These are phyloP conservation scores for Helogale parvula DNA, from an alignment of 2,113 vertebrate genomes.

Conservation along the genomic window DNA sequence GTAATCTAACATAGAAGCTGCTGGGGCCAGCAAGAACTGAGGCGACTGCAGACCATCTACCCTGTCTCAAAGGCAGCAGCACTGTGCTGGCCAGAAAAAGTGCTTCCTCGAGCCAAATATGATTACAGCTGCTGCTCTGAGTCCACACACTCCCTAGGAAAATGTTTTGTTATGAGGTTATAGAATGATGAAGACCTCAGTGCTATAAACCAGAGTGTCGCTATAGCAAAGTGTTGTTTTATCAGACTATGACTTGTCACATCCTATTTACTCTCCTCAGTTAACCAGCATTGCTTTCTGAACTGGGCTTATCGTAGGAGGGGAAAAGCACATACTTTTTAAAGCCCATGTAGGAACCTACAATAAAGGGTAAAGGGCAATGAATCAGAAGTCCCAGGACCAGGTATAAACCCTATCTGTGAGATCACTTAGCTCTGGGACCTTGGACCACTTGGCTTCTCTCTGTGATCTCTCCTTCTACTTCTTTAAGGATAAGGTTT, in stretches of 20 bases:
- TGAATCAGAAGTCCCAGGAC: background rate
- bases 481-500: slow-evolving; percentile 50
- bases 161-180: background rate
- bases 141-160: background rate
- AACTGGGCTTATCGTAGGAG: background rate
- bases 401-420: slow-evolving; percentile 46
- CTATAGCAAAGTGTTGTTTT: background rate
- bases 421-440: background rate
- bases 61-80: background rate
- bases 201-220: background rate
- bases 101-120: background rate
- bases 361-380: background rate
- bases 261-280: background rate
- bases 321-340: background rate
- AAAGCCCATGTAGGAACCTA: background rate
- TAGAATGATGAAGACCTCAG: background rate
- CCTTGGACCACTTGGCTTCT: background rate
- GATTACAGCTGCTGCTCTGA: background rate
- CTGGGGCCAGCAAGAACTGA: background rate
- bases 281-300: background rate
- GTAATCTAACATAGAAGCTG: background rate
- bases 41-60: no score
- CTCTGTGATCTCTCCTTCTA: slow-evolving; percentile 25
- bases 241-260: background rate
- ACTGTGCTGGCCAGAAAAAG: background rate